Conservation (phyloP, 2,797 vertebrate species). For the Cheirogaleus major region DNA sequence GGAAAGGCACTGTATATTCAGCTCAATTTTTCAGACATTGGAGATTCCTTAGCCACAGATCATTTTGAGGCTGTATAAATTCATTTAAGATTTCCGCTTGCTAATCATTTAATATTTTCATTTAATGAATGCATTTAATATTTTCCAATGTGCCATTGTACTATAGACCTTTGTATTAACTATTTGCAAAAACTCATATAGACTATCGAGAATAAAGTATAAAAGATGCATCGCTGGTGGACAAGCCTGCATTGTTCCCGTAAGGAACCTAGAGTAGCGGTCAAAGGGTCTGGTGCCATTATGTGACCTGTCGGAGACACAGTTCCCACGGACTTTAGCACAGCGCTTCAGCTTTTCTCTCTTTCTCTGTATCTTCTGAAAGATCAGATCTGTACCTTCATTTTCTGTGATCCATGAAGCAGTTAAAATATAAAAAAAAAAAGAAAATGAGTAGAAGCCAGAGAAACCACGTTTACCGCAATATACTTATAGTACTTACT, state of each 20-base stretch:
- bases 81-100: not conserved
- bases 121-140: not conserved
- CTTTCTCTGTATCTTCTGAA: not conserved
- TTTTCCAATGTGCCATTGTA: not conserved
- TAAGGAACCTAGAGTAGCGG: not conserved
- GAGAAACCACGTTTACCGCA: not conserved
- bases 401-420: not conserved
- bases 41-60: not conserved
- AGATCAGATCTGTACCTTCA: not conserved
- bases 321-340: not conserved
- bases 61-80: not conserved
- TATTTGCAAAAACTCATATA: not conserved
- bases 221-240: not conserved
- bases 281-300: not conserved
- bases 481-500: not conserved
- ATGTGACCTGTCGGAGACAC: not conserved
- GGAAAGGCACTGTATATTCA: not conserved
- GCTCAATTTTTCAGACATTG: not conserved
- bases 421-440: not conserved
- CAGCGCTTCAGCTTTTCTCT: not conserved
- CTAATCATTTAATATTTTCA: not conserved
- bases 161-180: not conserved
- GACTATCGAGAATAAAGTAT: not conserved
- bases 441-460: not conserved
- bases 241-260: not conserved